Conservation (phyloP, 2,113 vertebrate genomes). For the Todiramphus saurophagus region DNA sequence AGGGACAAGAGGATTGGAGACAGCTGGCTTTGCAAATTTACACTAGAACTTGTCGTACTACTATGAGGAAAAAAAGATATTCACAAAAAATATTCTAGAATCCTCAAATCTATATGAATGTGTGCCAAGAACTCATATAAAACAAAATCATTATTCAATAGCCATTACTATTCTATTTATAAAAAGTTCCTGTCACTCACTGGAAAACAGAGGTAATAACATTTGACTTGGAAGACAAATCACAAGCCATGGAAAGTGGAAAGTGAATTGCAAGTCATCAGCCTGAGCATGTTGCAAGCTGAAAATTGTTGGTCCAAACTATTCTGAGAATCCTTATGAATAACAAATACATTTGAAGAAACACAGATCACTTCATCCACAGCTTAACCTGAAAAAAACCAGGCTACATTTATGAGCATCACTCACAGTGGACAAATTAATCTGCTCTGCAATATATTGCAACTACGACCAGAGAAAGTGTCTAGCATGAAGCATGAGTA, state of each 20-base stretch:
- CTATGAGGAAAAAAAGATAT: neutral
- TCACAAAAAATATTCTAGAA: conserved; percentile 17
- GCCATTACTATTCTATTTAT: conserved; percentile 37
- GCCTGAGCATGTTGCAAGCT: neutral
- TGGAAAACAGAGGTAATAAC: conserved; percentile 12
- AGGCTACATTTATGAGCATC: conserved; percentile 29
- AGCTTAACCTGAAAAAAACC: conserved; percentile 24
- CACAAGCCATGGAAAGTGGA: neutral
- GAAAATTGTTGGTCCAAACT: conserved; percentile 5
- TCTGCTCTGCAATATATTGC: neutral
- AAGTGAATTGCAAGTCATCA: conserved; percentile 54
- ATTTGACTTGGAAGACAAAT: conserved; percentile 34
- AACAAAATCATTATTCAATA: conserved; percentile 26
- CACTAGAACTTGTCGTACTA: neutral
- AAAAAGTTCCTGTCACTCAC: conserved; percentile 26
- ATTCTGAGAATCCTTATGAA: conserved; percentile 36
- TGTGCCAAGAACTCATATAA: conserved; percentile 13
- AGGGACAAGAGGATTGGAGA: neutral
- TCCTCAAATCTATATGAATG: neutral
- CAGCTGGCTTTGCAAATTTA: conserved; percentile 34
- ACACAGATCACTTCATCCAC: conserved; percentile 4
- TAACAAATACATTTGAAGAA: conserved; percentile 28
- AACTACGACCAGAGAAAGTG: neutral
- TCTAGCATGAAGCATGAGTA: neutral
- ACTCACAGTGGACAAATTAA: conserved; percentile 28